A percentile compares a stretch with the other conserved stretches of the same genome.
These are phyloP conservation scores for Aphelenchoides besseyi DNA, from an alignment of 1,140 invertebrate species.

Conservation along the genomic window DNA sequence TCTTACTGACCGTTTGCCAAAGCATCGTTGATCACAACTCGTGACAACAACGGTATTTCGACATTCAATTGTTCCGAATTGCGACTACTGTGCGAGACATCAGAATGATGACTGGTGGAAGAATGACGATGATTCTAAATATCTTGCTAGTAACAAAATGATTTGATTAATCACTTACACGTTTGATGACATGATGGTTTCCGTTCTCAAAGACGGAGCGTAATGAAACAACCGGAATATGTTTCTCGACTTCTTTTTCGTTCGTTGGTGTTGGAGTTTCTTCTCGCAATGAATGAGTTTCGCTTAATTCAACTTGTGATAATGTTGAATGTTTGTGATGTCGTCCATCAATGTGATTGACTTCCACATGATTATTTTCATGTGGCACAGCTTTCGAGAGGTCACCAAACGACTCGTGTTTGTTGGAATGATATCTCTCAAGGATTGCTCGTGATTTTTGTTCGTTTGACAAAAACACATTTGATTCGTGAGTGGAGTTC, in stretches of 20 bases:
- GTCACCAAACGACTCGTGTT: not conserved
- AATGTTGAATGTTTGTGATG: not conserved
- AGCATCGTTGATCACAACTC: constrained; percentile 10
- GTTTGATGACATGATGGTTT: not conserved
- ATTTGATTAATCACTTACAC: not conserved
- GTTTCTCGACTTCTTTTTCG: not conserved
- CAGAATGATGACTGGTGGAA: not conserved
- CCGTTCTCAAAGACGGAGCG: constrained; percentile 2
- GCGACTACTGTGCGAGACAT: not conserved
- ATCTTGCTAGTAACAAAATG: not conserved
- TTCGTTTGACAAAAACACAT: not conserved
- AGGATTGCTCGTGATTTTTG: not conserved
- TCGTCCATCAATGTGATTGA: not conserved
- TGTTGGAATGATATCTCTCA: not conserved
- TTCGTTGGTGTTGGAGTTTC: not conserved
- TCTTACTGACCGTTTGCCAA: not conserved
- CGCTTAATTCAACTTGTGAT: not conserved
- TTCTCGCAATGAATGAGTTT: not conserved
- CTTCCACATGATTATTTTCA: not conserved
- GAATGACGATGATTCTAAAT: not conserved
- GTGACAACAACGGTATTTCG: not conserved
- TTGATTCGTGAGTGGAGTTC: not conserved
- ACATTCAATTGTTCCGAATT: not conserved
- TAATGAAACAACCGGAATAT: not conserved
- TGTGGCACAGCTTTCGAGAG: not conserved